phyloP scores from a whole-genome alignment of 2,888 invertebrate genomes.

The Pseudococcus jackbeardsleyi region DNA sequence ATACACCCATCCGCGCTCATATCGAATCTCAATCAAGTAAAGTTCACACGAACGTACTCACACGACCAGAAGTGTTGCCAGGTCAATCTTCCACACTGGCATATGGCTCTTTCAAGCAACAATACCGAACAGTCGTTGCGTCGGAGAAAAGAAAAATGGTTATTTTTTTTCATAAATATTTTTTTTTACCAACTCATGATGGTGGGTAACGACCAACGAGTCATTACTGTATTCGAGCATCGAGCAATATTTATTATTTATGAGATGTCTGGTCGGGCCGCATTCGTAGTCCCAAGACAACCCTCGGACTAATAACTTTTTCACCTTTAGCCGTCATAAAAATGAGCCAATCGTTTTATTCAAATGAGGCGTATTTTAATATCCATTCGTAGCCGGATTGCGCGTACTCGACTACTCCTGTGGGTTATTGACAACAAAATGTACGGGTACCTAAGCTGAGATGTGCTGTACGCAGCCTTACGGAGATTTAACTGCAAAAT shows the following conservation, averaged over 20 bases:
- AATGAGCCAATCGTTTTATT: conserved; percentile 48
- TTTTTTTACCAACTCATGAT: conserved; percentile 35
- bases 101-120: not conserved
- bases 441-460: not conserved
- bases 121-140: not conserved
- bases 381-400: not conserved
- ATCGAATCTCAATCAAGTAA: not conserved
- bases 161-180: not conserved
- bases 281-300: not conserved
- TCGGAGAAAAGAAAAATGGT: not conserved
- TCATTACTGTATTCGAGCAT: not conserved
- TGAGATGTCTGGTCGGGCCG: conserved; percentile 32
- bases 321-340: conserved; percentile 54
- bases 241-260: conserved; percentile 43
- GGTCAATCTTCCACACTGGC: not conserved
- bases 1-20: not conserved
- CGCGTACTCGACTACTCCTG: not conserved
- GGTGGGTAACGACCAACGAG: conserved; percentile 13
- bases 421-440: not conserved
- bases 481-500: not conserved
- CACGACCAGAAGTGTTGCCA: not conserved
- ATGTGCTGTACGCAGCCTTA: not conserved
- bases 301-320: conserved; percentile 52
- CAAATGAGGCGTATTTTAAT: conserved; percentile 34
- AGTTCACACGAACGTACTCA: not conserved